phyloP scores from a whole-genome alignment of 2,888 invertebrate species.

The Drosophila suboccidentalis region DNA sequence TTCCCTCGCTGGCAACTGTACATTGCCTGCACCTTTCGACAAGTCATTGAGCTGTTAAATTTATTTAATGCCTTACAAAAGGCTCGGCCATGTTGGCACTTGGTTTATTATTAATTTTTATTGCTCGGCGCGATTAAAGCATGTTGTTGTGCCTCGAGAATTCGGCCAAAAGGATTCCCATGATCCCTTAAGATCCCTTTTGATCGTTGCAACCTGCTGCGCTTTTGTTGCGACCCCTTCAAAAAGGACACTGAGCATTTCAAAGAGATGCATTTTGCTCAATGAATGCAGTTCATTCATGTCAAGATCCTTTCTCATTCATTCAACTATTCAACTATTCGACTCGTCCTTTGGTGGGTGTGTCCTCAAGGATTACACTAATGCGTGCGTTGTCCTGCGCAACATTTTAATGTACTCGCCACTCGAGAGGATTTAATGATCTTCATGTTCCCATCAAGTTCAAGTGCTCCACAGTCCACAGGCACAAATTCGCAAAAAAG shows the following conservation, averaged over 20 bases:
- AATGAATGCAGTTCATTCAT: slow-evolving; percentile 68
- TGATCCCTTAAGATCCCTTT: slow-evolving; percentile 46
- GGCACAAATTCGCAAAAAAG: slow-evolving; percentile 78
- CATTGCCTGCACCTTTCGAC: slow-evolving; percentile 67
- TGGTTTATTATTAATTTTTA: slow-evolving; percentile 75
- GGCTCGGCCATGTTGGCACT: slow-evolving; percentile 68
- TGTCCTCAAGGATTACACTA: slow-evolving; percentile 77
- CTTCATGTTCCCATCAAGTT: slow-evolving; percentile 77
- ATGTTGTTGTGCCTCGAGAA: slow-evolving; percentile 41
- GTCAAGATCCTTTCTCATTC: slow-evolving; percentile 28
- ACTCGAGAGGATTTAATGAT: slow-evolving; percentile 80
- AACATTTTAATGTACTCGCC: slow-evolving; percentile 70
- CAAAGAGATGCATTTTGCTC: slow-evolving; percentile 36
- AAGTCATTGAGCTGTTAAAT: slow-evolving; percentile 81
- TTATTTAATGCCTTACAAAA: slow-evolving; percentile 73
- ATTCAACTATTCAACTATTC: slow-evolving; percentile 26
- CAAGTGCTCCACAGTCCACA: slow-evolving; percentile 60
- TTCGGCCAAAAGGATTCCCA: slow-evolving; percentile 65
- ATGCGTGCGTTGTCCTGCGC: slow-evolving; percentile 71
- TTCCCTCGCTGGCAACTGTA: slow-evolving; percentile 2
- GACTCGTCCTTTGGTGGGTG: slow-evolving; percentile 54
- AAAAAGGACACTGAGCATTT: slow-evolving; percentile 23
- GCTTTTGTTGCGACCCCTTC: slow-evolving; percentile 59
- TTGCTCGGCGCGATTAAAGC: slow-evolving; percentile 63
- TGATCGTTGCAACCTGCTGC: slow-evolving; percentile 55